A percentile compares a stretch with the other conserved stretches of the same genome.
These are phyloP conservation scores for Cotesia congregata DNA, from an alignment of 2,888 invertebrate genomes.

Conservation along the genomic window DNA sequence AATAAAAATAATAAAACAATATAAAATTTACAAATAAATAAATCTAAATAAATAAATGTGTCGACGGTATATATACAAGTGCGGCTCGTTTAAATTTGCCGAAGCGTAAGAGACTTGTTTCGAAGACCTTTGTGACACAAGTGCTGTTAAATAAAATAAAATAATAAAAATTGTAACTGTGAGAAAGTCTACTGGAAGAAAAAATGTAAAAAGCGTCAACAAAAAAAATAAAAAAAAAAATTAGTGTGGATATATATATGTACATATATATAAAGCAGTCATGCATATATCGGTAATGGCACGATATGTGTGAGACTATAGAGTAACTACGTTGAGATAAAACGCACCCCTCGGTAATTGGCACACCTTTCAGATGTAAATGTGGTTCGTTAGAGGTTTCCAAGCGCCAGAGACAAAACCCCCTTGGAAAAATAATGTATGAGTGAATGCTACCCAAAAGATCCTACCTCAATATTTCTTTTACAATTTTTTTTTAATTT, in stretches of 20 bases:
- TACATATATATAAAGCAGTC: constrained; percentile 20
- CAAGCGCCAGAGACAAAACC: constrained; percentile 27
- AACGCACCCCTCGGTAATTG: constrained; percentile 62
- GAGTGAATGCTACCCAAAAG: constrained; percentile 1
- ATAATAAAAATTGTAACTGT: constrained; percentile 1
- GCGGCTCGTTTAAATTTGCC: constrained; percentile 3
- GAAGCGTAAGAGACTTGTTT: constrained; percentile 14
- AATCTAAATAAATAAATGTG: background rate
- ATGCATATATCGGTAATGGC: constrained; percentile 9
- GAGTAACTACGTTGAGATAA: constrained; percentile 56
- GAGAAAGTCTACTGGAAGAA: background rate
- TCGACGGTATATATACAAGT: background rate
- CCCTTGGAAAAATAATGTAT: background rate
- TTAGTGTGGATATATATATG: too few species aligned
- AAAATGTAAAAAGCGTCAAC: constrained; percentile 5
- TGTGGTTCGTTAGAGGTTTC: constrained; percentile 65
- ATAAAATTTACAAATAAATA: background rate
- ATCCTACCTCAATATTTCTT: too few species aligned
- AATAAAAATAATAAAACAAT: background rate
- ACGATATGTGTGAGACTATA: constrained; percentile 21
- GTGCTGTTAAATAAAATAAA: background rate
- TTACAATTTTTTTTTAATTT: too few species aligned
- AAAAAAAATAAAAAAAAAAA: constrained; percentile 17
- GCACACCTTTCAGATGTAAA: constrained; percentile 66
- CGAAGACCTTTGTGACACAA: constrained; percentile 24